Conservation (phyloP, 2,888 invertebrate species). For the Baccha elongata region DNA sequence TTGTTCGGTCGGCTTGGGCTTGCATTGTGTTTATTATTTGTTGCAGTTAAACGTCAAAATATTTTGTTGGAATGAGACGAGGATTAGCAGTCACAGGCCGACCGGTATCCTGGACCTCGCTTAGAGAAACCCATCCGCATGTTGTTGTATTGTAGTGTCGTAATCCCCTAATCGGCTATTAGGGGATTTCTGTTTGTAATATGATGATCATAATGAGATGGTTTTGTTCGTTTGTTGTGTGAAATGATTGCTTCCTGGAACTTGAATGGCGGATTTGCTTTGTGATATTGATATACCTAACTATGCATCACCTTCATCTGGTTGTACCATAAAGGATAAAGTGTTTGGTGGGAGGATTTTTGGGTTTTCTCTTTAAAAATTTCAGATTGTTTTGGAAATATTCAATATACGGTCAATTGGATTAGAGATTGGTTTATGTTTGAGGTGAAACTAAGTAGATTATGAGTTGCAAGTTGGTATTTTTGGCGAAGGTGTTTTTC, state of each 20-base stretch:
- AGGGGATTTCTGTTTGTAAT: constrained; percentile 68
- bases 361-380: background rate
- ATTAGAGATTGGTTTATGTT: constrained; percentile 24
- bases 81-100: constrained; percentile 48
- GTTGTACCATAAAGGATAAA: background rate
- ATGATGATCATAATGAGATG: constrained; percentile 50
- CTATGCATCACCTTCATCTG: background rate
- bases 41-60: constrained; percentile 73
- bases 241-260: constrained; percentile 44
- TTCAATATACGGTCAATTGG: constrained; percentile 43
- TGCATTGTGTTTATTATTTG: constrained; percentile 67
- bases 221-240: constrained; percentile 40
- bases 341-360: constrained; percentile 32
- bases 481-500: constrained; percentile 21
- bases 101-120: constrained; percentile 6
- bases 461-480: constrained; percentile 11
- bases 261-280: constrained; percentile 3
- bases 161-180: constrained; percentile 72
- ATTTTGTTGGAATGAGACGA: constrained; percentile 69
- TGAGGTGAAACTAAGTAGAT: constrained; percentile 33
- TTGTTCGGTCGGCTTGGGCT: constrained; percentile 52
- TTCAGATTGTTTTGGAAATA: constrained; percentile 14
- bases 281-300: background rate
- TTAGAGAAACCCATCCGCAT: background rate
- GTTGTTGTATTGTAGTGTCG: constrained; percentile 15